Evolutionary conservation across 1,140 invertebrate species (phyloP), one percentile per base, ranked within the genome.

Genomic region (Drosophila lacteicornis): DNA sequence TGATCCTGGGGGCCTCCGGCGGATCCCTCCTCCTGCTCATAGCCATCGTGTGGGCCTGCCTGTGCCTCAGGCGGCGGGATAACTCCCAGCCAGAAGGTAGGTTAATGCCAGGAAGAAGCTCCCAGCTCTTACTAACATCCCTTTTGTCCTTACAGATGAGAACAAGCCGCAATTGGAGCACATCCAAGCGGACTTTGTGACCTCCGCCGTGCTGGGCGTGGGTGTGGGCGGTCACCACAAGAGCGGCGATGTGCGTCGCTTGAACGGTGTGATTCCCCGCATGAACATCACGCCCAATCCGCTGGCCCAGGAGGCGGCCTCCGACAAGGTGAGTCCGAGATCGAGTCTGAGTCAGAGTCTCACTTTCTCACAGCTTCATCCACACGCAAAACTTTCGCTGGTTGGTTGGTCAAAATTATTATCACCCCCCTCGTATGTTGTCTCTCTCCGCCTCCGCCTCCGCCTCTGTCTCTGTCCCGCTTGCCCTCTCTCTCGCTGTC

Each of bases 231-330:
- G 80, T 0, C 91, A 92, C 46, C 86, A 84, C 68, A 92, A 83
- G 43, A 61, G 56, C n/a, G 80, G 76, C 19, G 86, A 85, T 66
- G 75, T 85, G 17, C 60, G 85, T 8, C 94, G 94, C 70, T 91
- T 94, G 1, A 96, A 96, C 73, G 95, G 95, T 47, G 93, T 94
- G 67, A 93, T 94, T 55, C 93, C 94, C 36, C 94, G 95, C 75
- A 95, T 96, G 80, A 96, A 95, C 68, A 96, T 96, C 71, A 96
- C 95, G 0, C 94, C 95, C 15, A 96, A 96, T 94, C 95, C 95
- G 22, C 86, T 96, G 43, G 95, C 95, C 13, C 95, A 95, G 70
- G 94, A 93, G 46, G 55, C 85, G 19, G 42, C 51, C 12, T 85
- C 90, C n/a, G 92, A 93, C 30, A 93, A 92, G 92, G 92, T 93